These are phyloP conservation scores for Corythornis vintsioides DNA, from an alignment of 2,113 vertebrate species.

Conservation along the genomic window DNA sequence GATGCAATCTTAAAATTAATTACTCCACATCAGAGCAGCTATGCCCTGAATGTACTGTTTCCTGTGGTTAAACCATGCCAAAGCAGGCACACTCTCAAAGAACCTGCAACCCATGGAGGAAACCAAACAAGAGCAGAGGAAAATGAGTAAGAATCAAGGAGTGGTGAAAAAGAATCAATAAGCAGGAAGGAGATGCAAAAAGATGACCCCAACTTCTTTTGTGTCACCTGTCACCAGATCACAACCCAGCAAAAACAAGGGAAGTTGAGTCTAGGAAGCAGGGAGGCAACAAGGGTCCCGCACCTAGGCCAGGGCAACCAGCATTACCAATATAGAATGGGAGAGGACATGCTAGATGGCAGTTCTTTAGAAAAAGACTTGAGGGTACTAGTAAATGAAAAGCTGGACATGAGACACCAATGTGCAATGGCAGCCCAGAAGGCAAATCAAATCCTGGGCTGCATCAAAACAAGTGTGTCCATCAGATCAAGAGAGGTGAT, in stretches of 20 bases:
- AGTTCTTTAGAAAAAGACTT: too few relatives aligned
- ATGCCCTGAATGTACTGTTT: neutral
- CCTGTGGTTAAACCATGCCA: neutral
- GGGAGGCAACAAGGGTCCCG: neutral
- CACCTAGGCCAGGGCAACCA: too few relatives aligned
- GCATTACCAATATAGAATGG: too few relatives aligned
- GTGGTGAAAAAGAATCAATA: neutral
- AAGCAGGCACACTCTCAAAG: neutral
- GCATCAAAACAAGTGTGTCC: too few relatives aligned
- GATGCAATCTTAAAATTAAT: neutral
- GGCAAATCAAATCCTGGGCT: too few relatives aligned
- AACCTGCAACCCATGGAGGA: neutral
- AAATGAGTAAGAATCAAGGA: neutral
- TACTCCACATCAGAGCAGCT: neutral
- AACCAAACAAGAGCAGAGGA: neutral
- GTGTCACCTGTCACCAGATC: neutral
- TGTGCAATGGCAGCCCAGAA: too few relatives aligned
- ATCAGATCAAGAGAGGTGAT: too few relatives aligned
- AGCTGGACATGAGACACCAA: too few relatives aligned
- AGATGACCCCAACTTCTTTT: neutral
- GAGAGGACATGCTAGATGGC: too few relatives aligned
- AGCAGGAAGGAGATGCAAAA: neutral
- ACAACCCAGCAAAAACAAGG: neutral
- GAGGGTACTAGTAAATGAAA: too few relatives aligned
- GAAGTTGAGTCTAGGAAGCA: neutral